phyloP scores from a whole-genome alignment of 1,140 invertebrate genomes.

The Drosophila aff. region DNA sequence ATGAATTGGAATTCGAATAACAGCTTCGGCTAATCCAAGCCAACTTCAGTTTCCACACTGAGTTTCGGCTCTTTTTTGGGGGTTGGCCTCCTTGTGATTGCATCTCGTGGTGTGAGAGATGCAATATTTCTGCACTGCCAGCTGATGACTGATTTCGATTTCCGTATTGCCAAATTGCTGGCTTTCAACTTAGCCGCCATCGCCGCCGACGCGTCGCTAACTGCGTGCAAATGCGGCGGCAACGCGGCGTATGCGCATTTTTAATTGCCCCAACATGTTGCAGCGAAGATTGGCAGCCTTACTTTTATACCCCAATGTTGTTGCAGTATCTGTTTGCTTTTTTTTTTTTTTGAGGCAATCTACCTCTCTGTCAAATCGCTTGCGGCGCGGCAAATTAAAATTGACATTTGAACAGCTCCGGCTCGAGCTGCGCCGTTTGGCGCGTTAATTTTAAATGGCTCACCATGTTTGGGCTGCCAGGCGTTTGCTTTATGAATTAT shows the following conservation, averaged over 20 bases:
- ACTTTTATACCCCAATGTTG: conserved; percentile 16
- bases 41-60: conserved; percentile 28
- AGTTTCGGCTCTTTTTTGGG: conserved; percentile 22
- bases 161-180: conserved; percentile 70
- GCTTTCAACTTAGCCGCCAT: conserved; percentile 65
- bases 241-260: conserved; percentile 81
- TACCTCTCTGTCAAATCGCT: conserved; percentile 58
- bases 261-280: conserved; percentile 79
- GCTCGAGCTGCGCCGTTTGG: conserved; percentile 32
- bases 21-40: conserved; percentile 9
- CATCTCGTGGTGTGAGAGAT: conserved; percentile 47
- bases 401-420: conserved; percentile 77
- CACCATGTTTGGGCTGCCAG: conserved; percentile 66
- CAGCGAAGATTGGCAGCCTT: conserved; percentile 75
- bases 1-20: conserved; percentile 43
- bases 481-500: conserved; percentile 77
- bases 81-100: conserved; percentile 32
- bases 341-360: conserved; percentile 29
- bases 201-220: conserved; percentile 45
- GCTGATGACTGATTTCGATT: conserved; percentile 68
- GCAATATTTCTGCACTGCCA: conserved; percentile 45
- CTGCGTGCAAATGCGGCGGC: conserved; percentile 54
- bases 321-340: conserved; percentile 14
- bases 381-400: conserved; percentile 73
- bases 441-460: conserved; percentile 78